Evolutionary conservation across 2,113 vertebrate species (phyloP).

Genomic region (Tonatia bakeri): DNA sequence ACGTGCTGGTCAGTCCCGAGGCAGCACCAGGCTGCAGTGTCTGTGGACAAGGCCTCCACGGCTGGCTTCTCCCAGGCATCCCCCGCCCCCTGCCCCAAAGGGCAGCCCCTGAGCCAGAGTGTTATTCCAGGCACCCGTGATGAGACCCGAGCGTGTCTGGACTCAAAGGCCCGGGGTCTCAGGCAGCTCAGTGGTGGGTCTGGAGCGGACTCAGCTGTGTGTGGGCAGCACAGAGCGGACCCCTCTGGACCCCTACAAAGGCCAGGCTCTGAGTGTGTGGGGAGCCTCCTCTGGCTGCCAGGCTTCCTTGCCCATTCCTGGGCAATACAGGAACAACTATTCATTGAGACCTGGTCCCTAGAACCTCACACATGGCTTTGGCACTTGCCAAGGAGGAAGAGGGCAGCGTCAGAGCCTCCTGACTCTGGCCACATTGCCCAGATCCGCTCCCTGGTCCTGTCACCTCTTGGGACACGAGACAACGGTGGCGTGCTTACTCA

Average conservation of each 20-base stretch:
- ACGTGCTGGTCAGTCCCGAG: neutral
- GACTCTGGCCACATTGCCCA: neutral
- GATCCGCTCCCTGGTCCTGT: neutral
- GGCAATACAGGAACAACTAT: neutral
- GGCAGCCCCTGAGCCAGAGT: neutral
- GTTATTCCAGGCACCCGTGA: neutral
- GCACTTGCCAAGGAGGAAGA: neutral
- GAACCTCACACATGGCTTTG: neutral
- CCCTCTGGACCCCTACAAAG: neutral
- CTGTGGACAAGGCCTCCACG: neutral
- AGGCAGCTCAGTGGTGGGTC: neutral
- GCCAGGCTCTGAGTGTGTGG: no score
- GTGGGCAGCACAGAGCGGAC: neutral
- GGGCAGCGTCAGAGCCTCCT: neutral
- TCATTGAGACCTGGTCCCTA: neutral
- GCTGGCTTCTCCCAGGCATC: neutral
- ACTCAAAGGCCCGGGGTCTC: neutral
- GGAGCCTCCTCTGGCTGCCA: neutral
- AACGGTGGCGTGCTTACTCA: neutral
- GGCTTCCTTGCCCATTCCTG: neutral
- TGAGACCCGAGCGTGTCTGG: neutral
- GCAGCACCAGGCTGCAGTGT: neutral
- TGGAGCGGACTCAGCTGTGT: fast-evolving
- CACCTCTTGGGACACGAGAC: neutral
- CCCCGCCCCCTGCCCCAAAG: neutral